Conservation (phyloP, 2,888 invertebrate genomes). For the Malacosoma neustria region DNA sequence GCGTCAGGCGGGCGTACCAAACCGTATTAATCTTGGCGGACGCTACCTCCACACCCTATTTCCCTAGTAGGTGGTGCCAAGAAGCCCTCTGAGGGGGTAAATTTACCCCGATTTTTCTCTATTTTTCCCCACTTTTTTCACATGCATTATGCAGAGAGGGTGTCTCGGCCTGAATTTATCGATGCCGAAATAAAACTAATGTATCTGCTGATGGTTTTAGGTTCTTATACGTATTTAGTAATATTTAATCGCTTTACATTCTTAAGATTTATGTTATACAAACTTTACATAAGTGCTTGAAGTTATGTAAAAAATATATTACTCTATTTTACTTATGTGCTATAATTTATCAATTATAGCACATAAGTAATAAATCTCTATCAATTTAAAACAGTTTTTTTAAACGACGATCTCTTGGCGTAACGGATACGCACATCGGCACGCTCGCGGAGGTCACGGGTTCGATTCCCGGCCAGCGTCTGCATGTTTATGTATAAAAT, state of each 20-base stretch:
- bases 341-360: too few species aligned
- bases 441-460: too few species aligned
- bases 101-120: conserved; percentile 46
- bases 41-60: conserved; percentile 52
- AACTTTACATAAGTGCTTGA: too few species aligned
- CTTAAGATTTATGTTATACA: too few species aligned
- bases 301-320: too few species aligned
- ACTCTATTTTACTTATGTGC: too few species aligned
- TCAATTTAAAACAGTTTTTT: too few species aligned
- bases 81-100: conserved; percentile 51
- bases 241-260: neutral
- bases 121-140: conserved; percentile 33
- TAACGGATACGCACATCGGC: too few species aligned
- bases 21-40: conserved; percentile 68
- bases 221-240: neutral
- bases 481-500: too few species aligned
- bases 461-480: too few species aligned
- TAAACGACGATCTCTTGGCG: too few species aligned
- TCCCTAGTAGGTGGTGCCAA: conserved; percentile 59
- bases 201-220: conserved; percentile 14
- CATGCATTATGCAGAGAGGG: conserved; percentile 64
- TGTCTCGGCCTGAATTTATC: conserved; percentile 49
- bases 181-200: conserved; percentile 56
- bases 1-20: conserved; percentile 59
- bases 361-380: too few species aligned